Evolutionary conservation across 2,797 vertebrate genomes (phyloP), one percentile per base, ranked within the genome.

Genomic region (Carduelis carduelis): DNA sequence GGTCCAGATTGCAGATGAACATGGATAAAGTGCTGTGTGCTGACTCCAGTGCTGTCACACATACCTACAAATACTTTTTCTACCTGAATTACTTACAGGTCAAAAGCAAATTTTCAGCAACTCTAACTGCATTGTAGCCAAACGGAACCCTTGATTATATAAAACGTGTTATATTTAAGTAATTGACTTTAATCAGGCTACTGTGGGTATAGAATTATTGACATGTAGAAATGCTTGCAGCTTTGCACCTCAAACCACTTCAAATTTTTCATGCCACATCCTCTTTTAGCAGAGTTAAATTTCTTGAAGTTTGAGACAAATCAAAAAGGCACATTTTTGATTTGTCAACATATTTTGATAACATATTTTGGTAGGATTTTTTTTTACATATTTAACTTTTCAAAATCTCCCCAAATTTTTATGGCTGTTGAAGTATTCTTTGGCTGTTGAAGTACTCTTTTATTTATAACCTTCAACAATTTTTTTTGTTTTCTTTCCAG

Each of bases 231-330:
- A 63, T 14, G 65, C 72, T 82, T 57, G 75, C 68, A 89, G 37
- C 24, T 90, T 94, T 87, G 71, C 53, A 79, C 84, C 87, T 59
- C 90, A 89, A 95, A 92, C 71, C 55, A 50, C 83, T 87, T 96
- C 64, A 91, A 41, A 65, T 87, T 97, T 94, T 92, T 96, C 44
- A 39, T 55, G 90, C 89, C 75, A 83, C 53, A 91, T 94, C 78
- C 92, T 93, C 70, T 83, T 80, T 77, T 93, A 92, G 90, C 8
- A 43, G 15, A 80, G 56, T 90, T 83, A 57, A 74, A 60, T 64
- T 80, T 81, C 64, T 89, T 92, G 57, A 95, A 68, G 35, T 65
- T 78, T 49, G 34, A 91, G 46, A 64, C 6, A 0, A 84, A 87
- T 77, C 22, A 84, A 82, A 94, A 91, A 76, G 9, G 4, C 21